Conservation (phyloP, 30 jellyfish, hydroid and myxozoan genomes). For the Catostylus mosaicus region DNA sequence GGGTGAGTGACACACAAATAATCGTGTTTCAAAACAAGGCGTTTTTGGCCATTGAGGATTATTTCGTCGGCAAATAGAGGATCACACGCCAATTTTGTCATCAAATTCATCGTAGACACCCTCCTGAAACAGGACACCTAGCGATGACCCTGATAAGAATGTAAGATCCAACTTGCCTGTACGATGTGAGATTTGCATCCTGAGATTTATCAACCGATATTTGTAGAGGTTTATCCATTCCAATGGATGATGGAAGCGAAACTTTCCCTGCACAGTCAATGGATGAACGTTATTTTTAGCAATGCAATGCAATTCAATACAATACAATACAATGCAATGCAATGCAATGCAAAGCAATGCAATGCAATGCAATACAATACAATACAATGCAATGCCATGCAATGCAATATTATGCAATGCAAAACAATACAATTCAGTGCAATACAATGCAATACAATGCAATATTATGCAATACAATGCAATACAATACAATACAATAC, state of each 20-base stretch:
- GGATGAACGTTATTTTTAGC: not conserved
- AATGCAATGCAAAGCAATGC: not conserved
- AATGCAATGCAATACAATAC: not conserved
- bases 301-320: not conserved
- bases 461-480: not conserved
- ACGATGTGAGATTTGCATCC: not conserved
- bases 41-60: too few relatives aligned
- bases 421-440: not conserved
- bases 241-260: slow-evolving; percentile 19
- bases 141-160: too few relatives aligned
- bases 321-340: not conserved
- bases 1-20: too few relatives aligned
- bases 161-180: too few relatives aligned
- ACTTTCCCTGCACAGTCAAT: slow-evolving; percentile 7
- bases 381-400: not conserved
- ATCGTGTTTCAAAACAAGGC: too few relatives aligned
- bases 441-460: slow-evolving; percentile 3
- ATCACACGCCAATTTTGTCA: too few relatives aligned
- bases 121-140: too few relatives aligned
- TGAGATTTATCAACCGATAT: slow-evolving; percentile 8
- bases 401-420: not conserved
- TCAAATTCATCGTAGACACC: too few relatives aligned
- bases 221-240: not conserved
- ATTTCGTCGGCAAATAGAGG: too few relatives aligned
- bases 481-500: not conserved